Conservation (phyloP, 2,888 invertebrate genomes). For the Plutella xylostella region DNA sequence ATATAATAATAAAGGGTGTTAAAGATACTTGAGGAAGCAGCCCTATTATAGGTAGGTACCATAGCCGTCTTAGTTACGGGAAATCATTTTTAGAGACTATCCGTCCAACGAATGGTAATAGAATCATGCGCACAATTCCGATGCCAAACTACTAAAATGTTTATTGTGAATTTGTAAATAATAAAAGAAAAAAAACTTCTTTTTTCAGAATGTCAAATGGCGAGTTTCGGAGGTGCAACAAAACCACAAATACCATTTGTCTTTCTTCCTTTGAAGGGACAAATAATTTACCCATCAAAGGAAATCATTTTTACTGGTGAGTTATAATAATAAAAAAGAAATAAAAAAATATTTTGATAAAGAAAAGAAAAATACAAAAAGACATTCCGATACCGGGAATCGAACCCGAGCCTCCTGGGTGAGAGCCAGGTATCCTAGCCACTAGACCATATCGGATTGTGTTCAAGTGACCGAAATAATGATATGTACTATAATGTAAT, state of each 20-base stretch:
- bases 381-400: slow-evolving; percentile 65
- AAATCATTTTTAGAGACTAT: no score
- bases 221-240: slow-evolving; percentile 76
- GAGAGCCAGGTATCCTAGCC: slow-evolving; percentile 73
- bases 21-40: no score
- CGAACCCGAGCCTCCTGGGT: slow-evolving; percentile 71
- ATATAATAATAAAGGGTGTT: no score
- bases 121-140: no score
- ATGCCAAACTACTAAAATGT: not conserved
- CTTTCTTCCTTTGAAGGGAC: slow-evolving; percentile 85
- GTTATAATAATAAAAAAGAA: slow-evolving; percentile 5
- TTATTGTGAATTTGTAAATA: not conserved
- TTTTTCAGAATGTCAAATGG: slow-evolving; percentile 74
- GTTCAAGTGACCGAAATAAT: not conserved
- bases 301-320: slow-evolving; percentile 86
- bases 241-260: slow-evolving; percentile 86
- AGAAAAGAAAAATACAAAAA: slow-evolving; percentile 21
- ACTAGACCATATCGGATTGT: slow-evolving; percentile 72
- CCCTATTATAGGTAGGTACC: no score
- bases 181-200: no score
- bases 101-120: no score
- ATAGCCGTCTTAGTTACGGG: no score
- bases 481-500: not conserved
- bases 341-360: not conserved
- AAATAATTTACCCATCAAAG: slow-evolving; percentile 89